These are phyloP conservation scores for Drosophila testacea DNA, from an alignment of 2,888 invertebrate genomes.

Conservation along the genomic window DNA sequence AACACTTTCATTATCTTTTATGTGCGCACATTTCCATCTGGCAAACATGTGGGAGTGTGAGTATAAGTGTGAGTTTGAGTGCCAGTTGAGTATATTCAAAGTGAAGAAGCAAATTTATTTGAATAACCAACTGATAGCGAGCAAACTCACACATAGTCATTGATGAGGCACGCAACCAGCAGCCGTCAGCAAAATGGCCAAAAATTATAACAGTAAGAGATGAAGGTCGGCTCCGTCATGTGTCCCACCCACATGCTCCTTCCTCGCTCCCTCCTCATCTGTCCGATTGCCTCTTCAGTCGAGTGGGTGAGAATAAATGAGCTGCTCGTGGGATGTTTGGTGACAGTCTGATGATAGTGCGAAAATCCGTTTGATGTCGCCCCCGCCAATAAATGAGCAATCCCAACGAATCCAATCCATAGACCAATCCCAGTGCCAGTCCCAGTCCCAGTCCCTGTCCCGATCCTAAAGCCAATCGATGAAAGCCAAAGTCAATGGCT, in stretches of 20 bases:
- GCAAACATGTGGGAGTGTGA: conserved; percentile 6
- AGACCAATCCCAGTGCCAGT: conserved; percentile 8
- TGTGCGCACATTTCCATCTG: conserved; percentile 51
- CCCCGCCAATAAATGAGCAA: conserved; percentile 50
- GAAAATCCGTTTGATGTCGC: conserved; percentile 50
- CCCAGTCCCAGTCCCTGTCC: neutral
- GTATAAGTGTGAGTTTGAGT: neutral
- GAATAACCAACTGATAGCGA: conserved; percentile 60
- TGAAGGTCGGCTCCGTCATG: conserved; percentile 9
- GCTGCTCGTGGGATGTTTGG: conserved; percentile 18
- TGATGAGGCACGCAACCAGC: conserved; percentile 43
- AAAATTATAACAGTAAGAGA: conserved; percentile 37
- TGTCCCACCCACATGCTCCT: neutral
- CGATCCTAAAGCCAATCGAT: conserved; percentile 46
- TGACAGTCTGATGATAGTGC: conserved; percentile 45
- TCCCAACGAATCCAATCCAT: conserved; percentile 14
- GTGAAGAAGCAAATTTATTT: conserved; percentile 50
- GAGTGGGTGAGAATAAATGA: conserved; percentile 51
- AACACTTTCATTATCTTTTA: conserved; percentile 73
- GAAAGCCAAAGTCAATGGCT: conserved; percentile 48
- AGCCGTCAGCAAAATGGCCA: conserved; percentile 46
- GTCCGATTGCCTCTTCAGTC: conserved; percentile 38
- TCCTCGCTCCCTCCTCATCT: neutral
- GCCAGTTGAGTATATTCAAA: conserved; percentile 23
- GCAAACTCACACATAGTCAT: conserved; percentile 31